These are phyloP conservation scores for Leucania comma DNA, from an alignment of 2,888 invertebrate genomes.

Conservation along the genomic window DNA sequence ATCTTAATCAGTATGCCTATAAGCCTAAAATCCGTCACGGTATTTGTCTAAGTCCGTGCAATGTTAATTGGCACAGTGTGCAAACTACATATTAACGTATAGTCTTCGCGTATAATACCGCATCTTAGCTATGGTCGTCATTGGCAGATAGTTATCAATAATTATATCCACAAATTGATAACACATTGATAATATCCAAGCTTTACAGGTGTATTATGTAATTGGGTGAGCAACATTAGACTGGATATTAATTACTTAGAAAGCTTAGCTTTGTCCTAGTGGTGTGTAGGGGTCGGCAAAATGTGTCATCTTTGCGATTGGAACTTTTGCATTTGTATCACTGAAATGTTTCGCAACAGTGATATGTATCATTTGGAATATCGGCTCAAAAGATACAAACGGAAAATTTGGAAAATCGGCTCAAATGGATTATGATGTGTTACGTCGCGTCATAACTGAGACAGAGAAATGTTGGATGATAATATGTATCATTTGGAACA, in stretches of 20 bases:
- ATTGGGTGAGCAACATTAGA: conserved; percentile 8
- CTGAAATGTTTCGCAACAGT: too few relatives aligned
- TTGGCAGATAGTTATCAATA: not conserved
- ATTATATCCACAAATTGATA: conserved; percentile 13
- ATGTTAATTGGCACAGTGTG: not conserved
- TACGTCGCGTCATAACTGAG: too few relatives aligned
- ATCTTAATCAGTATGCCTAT: not conserved
- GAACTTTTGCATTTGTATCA: too few relatives aligned
- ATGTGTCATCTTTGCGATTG: not conserved
- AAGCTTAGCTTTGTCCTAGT: too few relatives aligned
- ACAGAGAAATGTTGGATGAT: too few relatives aligned
- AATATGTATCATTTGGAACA: too few relatives aligned
- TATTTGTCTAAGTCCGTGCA: not conserved
- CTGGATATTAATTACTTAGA: conserved; percentile 9
- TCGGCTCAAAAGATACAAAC: too few relatives aligned
- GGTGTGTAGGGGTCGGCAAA: too few relatives aligned
- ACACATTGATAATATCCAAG: conserved; percentile 9
- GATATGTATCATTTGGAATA: too few relatives aligned
- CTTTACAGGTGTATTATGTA: conserved; percentile 13
- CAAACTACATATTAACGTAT: not conserved
- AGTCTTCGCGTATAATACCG: not conserved
- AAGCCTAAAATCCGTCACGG: not conserved
- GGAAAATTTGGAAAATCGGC: too few relatives aligned
- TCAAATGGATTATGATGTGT: too few relatives aligned
- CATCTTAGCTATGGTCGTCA: not conserved